Evolutionary conservation across 2,797 vertebrate genomes (phyloP).

Genomic region (Momotus momota): DNA sequence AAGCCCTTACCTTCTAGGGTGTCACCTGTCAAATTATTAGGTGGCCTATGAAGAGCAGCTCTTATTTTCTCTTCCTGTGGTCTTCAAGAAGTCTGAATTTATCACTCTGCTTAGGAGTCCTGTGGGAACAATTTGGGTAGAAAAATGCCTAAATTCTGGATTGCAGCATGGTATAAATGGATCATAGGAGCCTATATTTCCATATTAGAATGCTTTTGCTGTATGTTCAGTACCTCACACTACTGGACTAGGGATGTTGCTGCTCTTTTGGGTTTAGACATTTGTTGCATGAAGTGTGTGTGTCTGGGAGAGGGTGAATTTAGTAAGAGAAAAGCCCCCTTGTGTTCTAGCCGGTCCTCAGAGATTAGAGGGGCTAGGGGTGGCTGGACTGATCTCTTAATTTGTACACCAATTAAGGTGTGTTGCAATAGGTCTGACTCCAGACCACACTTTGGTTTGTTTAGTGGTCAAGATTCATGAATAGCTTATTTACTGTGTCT

Average conservation of each 20-base stretch:
- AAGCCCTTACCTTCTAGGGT: background rate
- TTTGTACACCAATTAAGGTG: too few relatives aligned
- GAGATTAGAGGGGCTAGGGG: too few relatives aligned
- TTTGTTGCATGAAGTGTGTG: too few relatives aligned
- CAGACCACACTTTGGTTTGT: too few relatives aligned
- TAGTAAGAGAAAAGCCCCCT: too few relatives aligned
- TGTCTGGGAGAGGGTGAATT: too few relatives aligned
- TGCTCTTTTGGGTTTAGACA: background rate
- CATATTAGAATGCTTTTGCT: background rate
- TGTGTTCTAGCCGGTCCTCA: too few relatives aligned
- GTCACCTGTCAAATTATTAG: background rate
- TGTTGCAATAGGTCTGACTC: too few relatives aligned
- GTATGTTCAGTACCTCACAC: background rate
- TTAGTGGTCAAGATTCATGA: too few relatives aligned
- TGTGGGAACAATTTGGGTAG: background rate
- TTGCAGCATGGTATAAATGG: background rate
- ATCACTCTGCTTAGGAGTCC: background rate
- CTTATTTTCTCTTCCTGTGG: background rate
- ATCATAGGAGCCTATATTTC: background rate
- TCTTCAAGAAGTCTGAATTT: background rate
- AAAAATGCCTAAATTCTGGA: background rate
- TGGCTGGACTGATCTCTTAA: too few relatives aligned
- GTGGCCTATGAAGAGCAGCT: background rate
- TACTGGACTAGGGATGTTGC: background rate
- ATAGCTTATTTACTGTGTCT: too few relatives aligned